Percentiles rank a stretch among this genome's conserved stretches.
Evolutionary conservation across 2,113 vertebrate genomes (phyloP).

Genomic region (Benitochromis conjunctus): DNA sequence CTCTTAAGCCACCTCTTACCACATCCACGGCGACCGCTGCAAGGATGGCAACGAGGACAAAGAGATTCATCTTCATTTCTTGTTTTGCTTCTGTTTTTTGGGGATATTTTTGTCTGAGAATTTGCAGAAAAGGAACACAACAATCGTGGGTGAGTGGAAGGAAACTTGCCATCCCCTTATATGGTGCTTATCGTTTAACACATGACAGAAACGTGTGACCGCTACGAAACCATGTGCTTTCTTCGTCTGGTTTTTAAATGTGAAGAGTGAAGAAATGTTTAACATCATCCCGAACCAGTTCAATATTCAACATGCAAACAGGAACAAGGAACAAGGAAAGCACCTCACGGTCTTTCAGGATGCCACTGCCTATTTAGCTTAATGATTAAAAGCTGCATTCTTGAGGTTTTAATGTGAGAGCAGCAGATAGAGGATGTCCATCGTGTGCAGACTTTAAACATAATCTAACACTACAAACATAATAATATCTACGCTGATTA

Average conservation of each 20-base stretch:
- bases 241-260: neutral
- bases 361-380: neutral
- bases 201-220: neutral
- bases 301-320: neutral
- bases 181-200: slow-evolving; percentile 1
- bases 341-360: neutral
- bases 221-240: neutral
- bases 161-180: neutral
- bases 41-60: slow-evolving; percentile 29
- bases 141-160: neutral
- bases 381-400: neutral
- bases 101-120: slow-evolving; percentile 29
- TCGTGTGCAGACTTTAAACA: slow-evolving; percentile 8
- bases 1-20: slow-evolving; percentile 40
- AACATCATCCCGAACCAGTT: neutral
- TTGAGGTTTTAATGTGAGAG: neutral
- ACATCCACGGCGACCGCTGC: neutral
- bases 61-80: slow-evolving; percentile 49
- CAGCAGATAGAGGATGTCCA: neutral
- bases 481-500: slow-evolving; percentile 11
- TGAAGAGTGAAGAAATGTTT: neutral
- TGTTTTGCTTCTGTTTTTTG: slow-evolving; percentile 48
- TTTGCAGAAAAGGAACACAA: slow-evolving; percentile 12
- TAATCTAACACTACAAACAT: slow-evolving; percentile 1
- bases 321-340: neutral